Base-by-base conservation (phyloP, 2,113 vertebrate genomes). In the Ailuropoda melanoleuca region DNA sequence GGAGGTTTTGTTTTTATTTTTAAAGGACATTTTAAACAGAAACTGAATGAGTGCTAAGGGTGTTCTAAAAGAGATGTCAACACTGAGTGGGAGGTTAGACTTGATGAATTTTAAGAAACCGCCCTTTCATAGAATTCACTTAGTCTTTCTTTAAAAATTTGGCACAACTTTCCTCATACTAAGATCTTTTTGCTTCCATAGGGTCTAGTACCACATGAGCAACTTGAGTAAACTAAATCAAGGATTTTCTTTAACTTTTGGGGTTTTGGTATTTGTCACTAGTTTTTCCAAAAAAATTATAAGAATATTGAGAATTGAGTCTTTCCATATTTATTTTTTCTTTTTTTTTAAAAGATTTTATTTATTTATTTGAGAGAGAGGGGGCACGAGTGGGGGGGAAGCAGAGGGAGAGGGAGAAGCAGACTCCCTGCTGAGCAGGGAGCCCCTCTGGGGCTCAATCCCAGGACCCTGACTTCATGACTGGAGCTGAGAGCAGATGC, bases 141-240 rank as follows among this genome's bases (percentile, higher is more conserved):
- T 90, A 82, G 66, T 58, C 6, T 78, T 89, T 93, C 55, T 84
- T 91, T 19, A 94, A 78, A 62, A 86, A 80, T 81, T 94, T 94
- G 55, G 34, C 53, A 81, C 37, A 90, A 1, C 46, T 93, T 95
- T 90, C 34, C n/a, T 82, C 37, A 93, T 84, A 95, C 64, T 78
- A 72, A 4, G 93, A 50, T 78, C 15, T 72, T 96, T 91, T 93
- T 93, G 58, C 58, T 93, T 96, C 29, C 31, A 21, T 72, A 78
- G 86, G 53, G 34, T 7, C 29, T 55, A 78, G 37, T 83, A 70
- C 43, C 46, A 82, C 17, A 29, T 31, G 48, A 90, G 23, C 86
- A 93, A 93, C 58, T 77, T 17, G 43, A 90, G 26, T 87, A 87
- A 93, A 86, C 24, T 95, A 81, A 94, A 80, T 95, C 48, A 89